A percentile compares a stretch with the other conserved stretches of the same genome.
These are phyloP conservation scores for Paradisaea rubra DNA, from an alignment of 2,113 vertebrate genomes.

Conservation along the genomic window DNA sequence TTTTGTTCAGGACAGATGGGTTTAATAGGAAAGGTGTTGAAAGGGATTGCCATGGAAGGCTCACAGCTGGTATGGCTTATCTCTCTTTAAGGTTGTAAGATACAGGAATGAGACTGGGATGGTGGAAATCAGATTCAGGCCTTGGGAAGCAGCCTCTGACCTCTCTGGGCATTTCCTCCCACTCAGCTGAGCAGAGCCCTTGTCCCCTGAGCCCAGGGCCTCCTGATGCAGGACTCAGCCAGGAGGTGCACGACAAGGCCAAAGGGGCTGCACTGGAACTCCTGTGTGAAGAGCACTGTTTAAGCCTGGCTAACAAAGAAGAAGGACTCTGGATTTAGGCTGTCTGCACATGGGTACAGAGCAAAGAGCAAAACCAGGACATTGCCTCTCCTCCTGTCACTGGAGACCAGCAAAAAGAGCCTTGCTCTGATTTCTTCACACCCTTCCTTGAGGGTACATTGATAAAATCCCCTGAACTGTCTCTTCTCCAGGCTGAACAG, in stretches of 20 bases:
- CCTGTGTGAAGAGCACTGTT: background rate
- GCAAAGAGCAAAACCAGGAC: background rate
- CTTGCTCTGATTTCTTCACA: background rate
- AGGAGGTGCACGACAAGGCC: accelerated
- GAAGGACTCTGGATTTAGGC: background rate
- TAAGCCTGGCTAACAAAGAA: background rate
- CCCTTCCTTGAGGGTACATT: background rate
- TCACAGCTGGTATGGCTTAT: background rate
- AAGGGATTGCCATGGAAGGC: background rate
- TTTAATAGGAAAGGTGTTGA: background rate
- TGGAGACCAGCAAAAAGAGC: background rate
- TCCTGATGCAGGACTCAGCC: too few species aligned
- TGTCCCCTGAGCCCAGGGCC: accelerated
- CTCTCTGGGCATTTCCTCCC: background rate
- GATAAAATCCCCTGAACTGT: background rate
- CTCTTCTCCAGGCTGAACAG: background rate
- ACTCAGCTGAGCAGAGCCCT: accelerated
- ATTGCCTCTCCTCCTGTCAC: background rate
- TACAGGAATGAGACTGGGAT: background rate
- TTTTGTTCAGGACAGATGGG: background rate
- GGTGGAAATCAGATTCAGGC: background rate
- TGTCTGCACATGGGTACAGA: background rate
- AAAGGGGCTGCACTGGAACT: background rate
- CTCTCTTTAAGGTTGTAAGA: background rate
- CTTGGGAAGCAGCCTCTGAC: background rate